Evolutionary conservation across 2,113 vertebrate genomes (phyloP), one percentile per base, ranked within the genome.

Genomic region (Myrmophylax atrothorax): DNA sequence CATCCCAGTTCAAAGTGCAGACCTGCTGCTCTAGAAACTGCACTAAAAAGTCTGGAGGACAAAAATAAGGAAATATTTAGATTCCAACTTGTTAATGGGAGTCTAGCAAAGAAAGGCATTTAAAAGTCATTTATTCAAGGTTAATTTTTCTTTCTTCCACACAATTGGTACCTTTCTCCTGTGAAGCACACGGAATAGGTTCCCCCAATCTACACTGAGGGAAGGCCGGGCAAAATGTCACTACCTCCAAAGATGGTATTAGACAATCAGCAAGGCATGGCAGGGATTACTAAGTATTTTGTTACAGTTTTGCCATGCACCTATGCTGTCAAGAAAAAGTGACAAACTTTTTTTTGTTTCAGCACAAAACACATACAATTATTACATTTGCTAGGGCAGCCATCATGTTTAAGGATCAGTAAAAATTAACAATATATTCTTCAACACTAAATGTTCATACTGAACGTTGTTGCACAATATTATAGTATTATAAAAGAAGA

Each of bases 11-110:
- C 81, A 99, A 97, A 55, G 94, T 97, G 85, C 99, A 99, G 63
- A 99, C 99, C 37, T 99, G 99, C 97, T 99, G 99, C 84, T 99
- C 99, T 90, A 99, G 96, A 83, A 98, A 99, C 89, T 99, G 99
- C 22, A 99, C 98, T 55, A 99, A 97, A 96, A 99, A 99, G 75
- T 99, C 99, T 99, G 74, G 76, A 85, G 31, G 52, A 40, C 13
- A 38, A 69, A 94, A 75, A 59, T 19, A 46, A 75, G 6, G 6
- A 7, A 12, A 66, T 62, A 58, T 62, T 89, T 47, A 84, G 24
- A 87, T 47, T 76, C 37, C 63, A 93, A 10, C 37, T 44, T 53
- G 9, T 47, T 59, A 88, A 63, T 46, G 6, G 26, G 1, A 79
- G 23, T 62, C 44, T 23, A 80, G 23, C 46, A 94, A 91, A 56